phyloP scores from a whole-genome alignment of 1,140 invertebrate species.

The Globodera ellingtonae region DNA sequence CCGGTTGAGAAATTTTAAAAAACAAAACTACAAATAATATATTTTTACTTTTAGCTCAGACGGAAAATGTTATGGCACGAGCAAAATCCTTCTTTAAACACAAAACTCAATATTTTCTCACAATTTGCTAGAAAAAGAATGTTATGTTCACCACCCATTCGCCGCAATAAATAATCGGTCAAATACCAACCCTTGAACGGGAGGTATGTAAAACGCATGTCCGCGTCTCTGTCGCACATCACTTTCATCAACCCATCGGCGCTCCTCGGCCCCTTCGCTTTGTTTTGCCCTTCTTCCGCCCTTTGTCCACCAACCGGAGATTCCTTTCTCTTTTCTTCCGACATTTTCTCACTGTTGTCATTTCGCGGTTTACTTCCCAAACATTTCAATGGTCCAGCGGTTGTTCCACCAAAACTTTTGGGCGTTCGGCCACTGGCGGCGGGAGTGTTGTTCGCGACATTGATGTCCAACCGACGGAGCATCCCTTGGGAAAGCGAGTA shows the following conservation, averaged over 20 bases:
- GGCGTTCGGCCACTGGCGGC: background rate
- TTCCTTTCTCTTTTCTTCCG: background rate
- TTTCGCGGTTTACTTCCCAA: background rate
- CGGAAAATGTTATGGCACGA: too few species aligned
- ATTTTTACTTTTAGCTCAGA: too few species aligned
- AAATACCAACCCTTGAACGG: background rate
- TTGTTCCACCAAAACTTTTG: background rate
- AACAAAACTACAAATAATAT: too few species aligned
- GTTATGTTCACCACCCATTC: too few species aligned
- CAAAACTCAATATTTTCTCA: too few species aligned
- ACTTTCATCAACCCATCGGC: background rate
- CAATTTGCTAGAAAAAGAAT: too few species aligned
- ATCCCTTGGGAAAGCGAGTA: background rate
- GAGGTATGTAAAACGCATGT: constrained; percentile 22
- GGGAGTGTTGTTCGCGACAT: constrained; percentile 21
- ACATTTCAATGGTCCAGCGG: background rate
- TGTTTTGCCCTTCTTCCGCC: background rate
- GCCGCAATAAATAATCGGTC: too few species aligned
- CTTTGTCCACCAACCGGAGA: background rate
- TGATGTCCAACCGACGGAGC: constrained; percentile 10
- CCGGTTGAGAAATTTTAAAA: too few species aligned
- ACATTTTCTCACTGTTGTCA: background rate
- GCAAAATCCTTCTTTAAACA: too few species aligned
- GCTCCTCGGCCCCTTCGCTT: background rate
- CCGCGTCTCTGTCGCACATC: constrained; percentile 11